Percentiles rank a stretch among this genome's conserved stretches.
These are phyloP conservation scores for Huso huso DNA, from an alignment of 2,797 vertebrate genomes.

Conservation along the genomic window DNA sequence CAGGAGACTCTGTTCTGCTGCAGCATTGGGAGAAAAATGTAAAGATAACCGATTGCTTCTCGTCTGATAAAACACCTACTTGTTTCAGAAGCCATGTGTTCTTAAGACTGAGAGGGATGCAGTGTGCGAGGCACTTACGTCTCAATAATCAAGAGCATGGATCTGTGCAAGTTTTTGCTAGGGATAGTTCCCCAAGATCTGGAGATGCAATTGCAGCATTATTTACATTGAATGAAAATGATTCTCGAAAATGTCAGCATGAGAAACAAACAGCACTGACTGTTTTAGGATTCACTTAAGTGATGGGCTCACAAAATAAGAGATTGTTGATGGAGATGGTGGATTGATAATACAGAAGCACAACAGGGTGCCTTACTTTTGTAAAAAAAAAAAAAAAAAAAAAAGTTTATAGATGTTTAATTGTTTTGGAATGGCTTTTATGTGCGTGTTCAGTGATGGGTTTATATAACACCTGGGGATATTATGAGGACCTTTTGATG, in stretches of 20 bases:
- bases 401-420: conserved; percentile 37
- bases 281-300: not conserved
- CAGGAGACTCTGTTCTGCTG: conserved; percentile 70
- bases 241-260: not conserved
- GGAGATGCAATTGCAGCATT: conserved; percentile 16
- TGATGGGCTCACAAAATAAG: conserved; percentile 40
- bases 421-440: conserved; percentile 36
- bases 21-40: conserved; percentile 71
- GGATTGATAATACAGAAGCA: not conserved
- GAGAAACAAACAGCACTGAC: too few species aligned
- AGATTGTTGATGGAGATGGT: conserved; percentile 22
- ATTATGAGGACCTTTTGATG: not conserved
- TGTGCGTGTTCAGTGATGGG: conserved; percentile 27
- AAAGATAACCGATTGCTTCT: conserved; percentile 19
- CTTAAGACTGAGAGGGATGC: not conserved
- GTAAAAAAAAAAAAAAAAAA: conserved; percentile 2
- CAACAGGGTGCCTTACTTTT: conserved; percentile 59
- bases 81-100: not conserved
- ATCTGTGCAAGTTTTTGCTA: too few species aligned
- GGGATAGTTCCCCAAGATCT: too few species aligned
- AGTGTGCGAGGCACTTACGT: not conserved
- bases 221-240: not conserved
- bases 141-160: not conserved
- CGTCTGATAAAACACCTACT: not conserved
- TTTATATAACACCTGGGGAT: conserved; percentile 28